Evolutionary conservation across 2,888 invertebrate genomes (phyloP).

Genomic region (Dendrolimus pini): DNA sequence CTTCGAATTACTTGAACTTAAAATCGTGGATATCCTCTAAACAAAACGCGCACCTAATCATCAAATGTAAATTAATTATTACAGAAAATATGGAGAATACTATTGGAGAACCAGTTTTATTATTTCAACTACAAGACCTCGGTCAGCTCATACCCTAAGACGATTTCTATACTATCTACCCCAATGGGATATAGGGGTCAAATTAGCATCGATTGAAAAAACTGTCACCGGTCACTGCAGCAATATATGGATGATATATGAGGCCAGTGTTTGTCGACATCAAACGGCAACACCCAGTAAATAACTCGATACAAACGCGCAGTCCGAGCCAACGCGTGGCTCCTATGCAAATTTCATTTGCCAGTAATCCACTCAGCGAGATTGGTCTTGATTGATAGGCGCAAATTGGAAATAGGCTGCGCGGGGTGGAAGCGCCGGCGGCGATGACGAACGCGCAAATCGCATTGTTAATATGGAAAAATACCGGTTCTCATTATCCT

Average conservation of each 20-base stretch:
- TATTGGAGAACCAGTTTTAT: too few relatives aligned
- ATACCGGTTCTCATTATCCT: constrained; percentile 15
- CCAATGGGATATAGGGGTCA: too few relatives aligned
- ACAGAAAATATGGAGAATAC: too few relatives aligned
- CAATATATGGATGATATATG: neutral
- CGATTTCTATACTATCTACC: too few relatives aligned
- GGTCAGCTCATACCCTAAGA: too few relatives aligned
- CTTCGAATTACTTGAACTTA: too few relatives aligned
- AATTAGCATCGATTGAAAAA: neutral
- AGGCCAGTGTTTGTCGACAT: constrained; percentile 2
- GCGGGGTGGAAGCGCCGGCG: constrained; percentile 32
- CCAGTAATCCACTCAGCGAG: constrained; percentile 82
- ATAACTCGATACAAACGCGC: constrained; percentile 46
- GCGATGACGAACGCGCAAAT: constrained; percentile 28
- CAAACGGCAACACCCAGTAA: constrained; percentile 24
- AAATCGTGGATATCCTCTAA: too few relatives aligned
- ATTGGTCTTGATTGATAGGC: constrained; percentile 84
- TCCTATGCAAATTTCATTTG: constrained; percentile 83
- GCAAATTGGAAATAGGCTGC: constrained; percentile 80
- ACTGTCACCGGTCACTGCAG: neutral
- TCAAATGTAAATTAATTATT: too few relatives aligned
- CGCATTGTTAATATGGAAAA: constrained; percentile 24
- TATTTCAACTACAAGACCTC: too few relatives aligned
- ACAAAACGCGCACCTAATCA: too few relatives aligned
- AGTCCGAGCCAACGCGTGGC: constrained; percentile 36